Percentiles rank a stretch among this genome's conserved stretches.
These are phyloP conservation scores for Gorsachius goisagi DNA, from an alignment of 2,113 vertebrate genomes.

Conservation along the genomic window DNA sequence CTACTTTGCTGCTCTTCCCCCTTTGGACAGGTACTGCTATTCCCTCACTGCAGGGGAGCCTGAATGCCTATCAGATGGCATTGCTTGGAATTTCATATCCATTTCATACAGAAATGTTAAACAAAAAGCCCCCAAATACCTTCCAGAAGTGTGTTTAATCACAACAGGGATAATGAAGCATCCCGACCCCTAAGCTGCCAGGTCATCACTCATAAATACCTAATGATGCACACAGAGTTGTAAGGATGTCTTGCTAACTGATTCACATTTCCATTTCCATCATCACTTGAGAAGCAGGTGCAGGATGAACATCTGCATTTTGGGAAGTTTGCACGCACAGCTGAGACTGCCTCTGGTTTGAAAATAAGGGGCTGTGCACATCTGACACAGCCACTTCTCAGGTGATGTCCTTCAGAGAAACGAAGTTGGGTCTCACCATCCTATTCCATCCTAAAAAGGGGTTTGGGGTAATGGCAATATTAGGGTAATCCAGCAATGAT, in stretches of 20 bases:
- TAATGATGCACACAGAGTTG: neutral
- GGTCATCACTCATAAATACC: neutral
- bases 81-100: neutral
- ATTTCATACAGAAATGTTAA: neutral
- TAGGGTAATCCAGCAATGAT: neutral
- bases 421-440: neutral
- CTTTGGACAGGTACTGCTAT: neutral
- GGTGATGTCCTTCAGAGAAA: neutral
- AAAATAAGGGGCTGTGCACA: neutral
- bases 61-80: neutral
- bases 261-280: neutral
- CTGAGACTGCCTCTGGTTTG: neutral
- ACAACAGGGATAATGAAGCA: neutral
- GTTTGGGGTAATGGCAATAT: neutral
- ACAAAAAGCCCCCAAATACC: neutral
- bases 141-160: neutral
- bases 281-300: neutral
- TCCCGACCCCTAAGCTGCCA: neutral
- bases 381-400: neutral
- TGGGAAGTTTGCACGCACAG: neutral
- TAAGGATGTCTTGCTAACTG: neutral
- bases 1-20: neutral
- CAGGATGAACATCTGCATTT: neutral
- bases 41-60: neutral
- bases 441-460: neutral